These are phyloP conservation scores for Steinernema carpocapsae DNA, from an alignment of 2,888 invertebrate species.

Conservation along the genomic window DNA sequence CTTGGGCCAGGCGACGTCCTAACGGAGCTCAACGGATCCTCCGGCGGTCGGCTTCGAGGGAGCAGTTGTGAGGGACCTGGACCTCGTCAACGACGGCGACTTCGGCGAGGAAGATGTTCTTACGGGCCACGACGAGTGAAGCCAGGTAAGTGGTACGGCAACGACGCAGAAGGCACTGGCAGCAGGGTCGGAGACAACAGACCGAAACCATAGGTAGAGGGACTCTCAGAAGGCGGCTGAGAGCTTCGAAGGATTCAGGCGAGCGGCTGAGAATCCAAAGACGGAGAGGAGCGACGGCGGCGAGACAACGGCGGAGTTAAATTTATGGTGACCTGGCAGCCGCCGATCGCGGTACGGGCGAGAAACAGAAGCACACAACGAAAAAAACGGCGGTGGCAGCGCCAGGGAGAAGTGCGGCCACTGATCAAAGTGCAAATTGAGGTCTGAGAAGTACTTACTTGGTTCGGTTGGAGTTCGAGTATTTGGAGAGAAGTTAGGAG, in stretches of 20 bases:
- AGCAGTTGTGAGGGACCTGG: background rate
- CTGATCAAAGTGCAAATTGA: no score
- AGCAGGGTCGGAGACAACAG: background rate
- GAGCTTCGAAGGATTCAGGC: background rate
- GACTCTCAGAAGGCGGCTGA: background rate
- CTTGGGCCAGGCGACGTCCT: background rate
- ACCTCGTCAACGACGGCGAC: background rate
- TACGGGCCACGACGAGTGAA: background rate
- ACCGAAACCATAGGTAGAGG: conserved; percentile 11
- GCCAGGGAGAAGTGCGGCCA: background rate
- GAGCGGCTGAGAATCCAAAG: no score
- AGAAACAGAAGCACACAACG: background rate
- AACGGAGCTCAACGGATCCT: background rate
- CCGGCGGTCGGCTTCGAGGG: conserved; percentile 15
- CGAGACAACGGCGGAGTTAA: no score
- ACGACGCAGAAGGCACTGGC: conserved; percentile 36
- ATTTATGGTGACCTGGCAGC: no score
- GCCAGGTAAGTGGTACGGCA: conserved; percentile 28
- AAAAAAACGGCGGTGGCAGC: background rate
- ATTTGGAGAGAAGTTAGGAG: no score
- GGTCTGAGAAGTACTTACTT: no score
- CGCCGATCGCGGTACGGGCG: no score
- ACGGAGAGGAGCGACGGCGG: no score
- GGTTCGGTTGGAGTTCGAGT: no score
- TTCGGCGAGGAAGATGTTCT: background rate